Evolutionary conservation across 2,113 vertebrate genomes (phyloP).

Genomic region (Hystrix brachyura): DNA sequence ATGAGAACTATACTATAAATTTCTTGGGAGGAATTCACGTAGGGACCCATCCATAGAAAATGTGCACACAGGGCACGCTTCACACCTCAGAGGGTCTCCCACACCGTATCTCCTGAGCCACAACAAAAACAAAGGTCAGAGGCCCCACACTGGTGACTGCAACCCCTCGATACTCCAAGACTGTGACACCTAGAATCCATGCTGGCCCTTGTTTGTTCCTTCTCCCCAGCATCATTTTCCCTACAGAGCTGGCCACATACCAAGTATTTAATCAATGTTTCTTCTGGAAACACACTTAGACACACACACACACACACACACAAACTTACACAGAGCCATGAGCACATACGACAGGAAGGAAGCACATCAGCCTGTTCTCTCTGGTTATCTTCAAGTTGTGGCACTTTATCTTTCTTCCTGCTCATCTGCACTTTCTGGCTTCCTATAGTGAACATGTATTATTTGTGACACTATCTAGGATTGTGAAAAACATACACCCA

Average conservation of each 20-base stretch:
- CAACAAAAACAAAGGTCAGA: neutral
- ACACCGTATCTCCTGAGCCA: too few species aligned
- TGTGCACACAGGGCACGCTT: fast-evolving
- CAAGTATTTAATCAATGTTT: neutral
- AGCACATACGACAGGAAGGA: neutral
- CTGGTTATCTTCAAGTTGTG: neutral
- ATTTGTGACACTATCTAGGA: neutral
- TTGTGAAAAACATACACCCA: neutral
- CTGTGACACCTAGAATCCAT: too few species aligned
- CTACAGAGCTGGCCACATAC: neutral
- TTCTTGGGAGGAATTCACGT: neutral
- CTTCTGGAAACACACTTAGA: neutral
- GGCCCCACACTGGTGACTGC: neutral
- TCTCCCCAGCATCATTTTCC: neutral
- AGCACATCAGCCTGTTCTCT: neutral
- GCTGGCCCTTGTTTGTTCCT: neutral
- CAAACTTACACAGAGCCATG: neutral
- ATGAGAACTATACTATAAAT: neutral
- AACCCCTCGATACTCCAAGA: neutral
- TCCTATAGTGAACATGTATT: neutral
- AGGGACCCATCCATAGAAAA: neutral
- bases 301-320: neutral
- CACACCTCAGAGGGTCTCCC: neutral
- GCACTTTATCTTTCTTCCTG: neutral
- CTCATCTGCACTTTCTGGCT: neutral